Base-by-base conservation (phyloP, 1,140 invertebrate species). In the Argopecten irradians region DNA sequence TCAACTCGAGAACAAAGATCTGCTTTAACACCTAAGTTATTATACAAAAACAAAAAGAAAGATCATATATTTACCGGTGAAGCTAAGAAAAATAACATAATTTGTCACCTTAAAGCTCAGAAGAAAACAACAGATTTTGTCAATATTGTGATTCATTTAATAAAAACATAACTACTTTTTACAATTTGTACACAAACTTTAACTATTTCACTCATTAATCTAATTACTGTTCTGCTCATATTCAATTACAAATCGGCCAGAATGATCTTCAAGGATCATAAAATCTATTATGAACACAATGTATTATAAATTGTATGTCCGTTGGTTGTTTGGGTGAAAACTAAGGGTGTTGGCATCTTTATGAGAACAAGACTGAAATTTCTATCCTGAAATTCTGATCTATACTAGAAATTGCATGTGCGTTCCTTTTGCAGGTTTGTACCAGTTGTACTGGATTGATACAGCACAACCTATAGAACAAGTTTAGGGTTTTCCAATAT, bases 141-240 rank as follows among this genome's bases (percentile, higher is more conserved):
- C 55, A 71, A 22, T 71, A 28, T 71, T 11, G 28, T n/a, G 55
- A n/a, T 71, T 71, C 55, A 71, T 71, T n/a, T 28, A 71, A 71
- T 16, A 16, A 8, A 71, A 71, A 46, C 43, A 3, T 71, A 71
- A 71, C 55, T 71, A 71, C 55, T 28, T 71, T 46, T 11, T 46
- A 46, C 43, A 71, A 28, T 39, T 71, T 71, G 28, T 71, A 71
- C 55, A 71, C n/a, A 71, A 71, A 71, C n/a, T 71, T 71, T 71
- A 28, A 71, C 55, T 71, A 71, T 71, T 71, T 71, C 55, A 71
- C 55, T 71, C 55, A 0, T 28, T 28, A 16, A 71, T 16, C n/a
- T 1, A 71, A 8, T 5, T 71, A 0, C 16, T 39, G 2, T 71
- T n/a, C 28, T 71, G n/a, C 55, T 16, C 22, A 71, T 71, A 22